Conservation (phyloP, 2,113 vertebrate species). For the Microtus richardsoni region DNA sequence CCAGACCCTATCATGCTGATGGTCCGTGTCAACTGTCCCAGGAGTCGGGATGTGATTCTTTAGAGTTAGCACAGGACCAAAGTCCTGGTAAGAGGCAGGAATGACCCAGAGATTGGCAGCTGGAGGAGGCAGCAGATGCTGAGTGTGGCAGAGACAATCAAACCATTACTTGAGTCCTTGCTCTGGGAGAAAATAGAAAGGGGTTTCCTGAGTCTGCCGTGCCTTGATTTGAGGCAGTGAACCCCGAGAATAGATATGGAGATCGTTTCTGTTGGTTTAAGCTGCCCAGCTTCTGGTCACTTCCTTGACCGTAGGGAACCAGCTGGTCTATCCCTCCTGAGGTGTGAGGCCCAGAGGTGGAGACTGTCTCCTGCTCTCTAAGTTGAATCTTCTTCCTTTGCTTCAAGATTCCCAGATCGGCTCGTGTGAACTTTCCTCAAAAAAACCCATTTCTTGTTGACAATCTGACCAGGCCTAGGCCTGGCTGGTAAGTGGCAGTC, state of each 20-base stretch:
- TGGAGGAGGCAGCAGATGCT: accelerated
- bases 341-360: background rate
- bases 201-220: accelerated
- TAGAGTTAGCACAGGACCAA: no score
- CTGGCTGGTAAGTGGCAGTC: background rate
- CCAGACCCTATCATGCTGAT: background rate
- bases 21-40: background rate
- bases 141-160: accelerated
- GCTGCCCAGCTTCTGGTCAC: background rate
- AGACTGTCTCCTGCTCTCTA: accelerated
- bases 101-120: background rate
- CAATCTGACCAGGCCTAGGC: background rate
- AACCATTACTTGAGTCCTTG: accelerated
- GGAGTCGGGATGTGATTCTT: background rate
- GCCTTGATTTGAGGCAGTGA: background rate
- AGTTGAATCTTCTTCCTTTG: accelerated
- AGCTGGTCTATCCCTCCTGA: background rate
- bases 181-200: background rate
- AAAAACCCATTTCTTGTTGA: background rate
- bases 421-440: accelerated
- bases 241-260: background rate
- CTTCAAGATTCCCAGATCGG: background rate
- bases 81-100: background rate
- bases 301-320: background rate
- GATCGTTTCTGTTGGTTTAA: background rate